Base-by-base conservation (phyloP, 2,797 vertebrate species). In the Naso thynnoides region DNA sequence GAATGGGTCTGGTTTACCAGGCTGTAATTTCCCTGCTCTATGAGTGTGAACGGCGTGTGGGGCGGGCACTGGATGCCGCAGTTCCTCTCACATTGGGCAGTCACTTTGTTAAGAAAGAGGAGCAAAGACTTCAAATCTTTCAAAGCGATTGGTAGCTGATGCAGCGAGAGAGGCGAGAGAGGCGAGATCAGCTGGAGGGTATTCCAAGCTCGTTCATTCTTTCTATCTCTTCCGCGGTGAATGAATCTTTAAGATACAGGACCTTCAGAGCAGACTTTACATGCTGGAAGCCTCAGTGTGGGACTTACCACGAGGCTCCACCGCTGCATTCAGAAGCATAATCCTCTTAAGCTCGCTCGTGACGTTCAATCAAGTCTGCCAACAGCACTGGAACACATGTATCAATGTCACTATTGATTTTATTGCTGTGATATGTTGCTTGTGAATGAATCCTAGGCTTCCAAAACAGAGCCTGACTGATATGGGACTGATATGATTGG, bases 381-480 rank as follows among this genome's bases (percentile, higher is more conserved):
- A 81, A 73, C 72, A 73, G 65, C 60, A 33, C 50, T 18, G 27
- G 60, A 21, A 69, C 18, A 33, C 57, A 70, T 31, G 56, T 9
- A 6, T 48, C 54, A 69, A 56, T 76, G 83, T 74, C 44, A 55
- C 71, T 52, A 70, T 75, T 75, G 65, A 87, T 85, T 85, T 76
- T 65, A 76, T 52, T 59, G 53, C 56, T 69, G 59, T 62, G 71
- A 88, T 53, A 48, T 69, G 63, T 48, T 58, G 52, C 54, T 74
- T 70, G 72, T 76, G 78, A 86, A 77, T 64, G 66, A 69, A 72
- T 73, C 64, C 61, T 77, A 73, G 83, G 77, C 55, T 64, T 74
- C 54, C 56, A 77, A 81, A 76, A 69, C 85, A 66, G 73, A 78
- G 69, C n/a, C n/a, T n/a, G n/a, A n/a, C n/a, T n/a, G n/a, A n/a